Evolutionary conservation across 2,888 invertebrate species (phyloP), one percentile per base, ranked within the genome.

Genomic region (Spisula subtruncata): DNA sequence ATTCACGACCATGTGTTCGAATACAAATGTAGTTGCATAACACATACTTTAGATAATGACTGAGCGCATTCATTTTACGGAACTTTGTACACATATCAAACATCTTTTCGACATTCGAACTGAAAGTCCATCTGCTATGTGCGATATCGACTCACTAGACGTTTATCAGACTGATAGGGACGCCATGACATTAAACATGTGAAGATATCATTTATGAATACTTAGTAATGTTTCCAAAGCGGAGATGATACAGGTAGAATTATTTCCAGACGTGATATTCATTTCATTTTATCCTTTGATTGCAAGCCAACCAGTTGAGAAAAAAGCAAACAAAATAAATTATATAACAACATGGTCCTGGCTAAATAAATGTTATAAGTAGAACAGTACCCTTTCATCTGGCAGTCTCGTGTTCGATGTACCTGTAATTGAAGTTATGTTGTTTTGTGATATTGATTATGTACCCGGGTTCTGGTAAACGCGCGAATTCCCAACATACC

Each of bases 131-230:
- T 35, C 75, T 75, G 75, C 18, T 32, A 25, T 75, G 35, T 75
- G 4, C 18, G 75, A 35, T 75, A 75, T 75, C 75, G 25, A 75
- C 35, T 75, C 29, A 10, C 32, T 16, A 75, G 35, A 35, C 75
- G 35, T 75, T 35, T 75, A 35, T 75, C 35, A 32, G 1, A 0
- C 32, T 18, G 66, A 83, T 83, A 66, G 35, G 6, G 14, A 83
- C 71, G n/a, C 83, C 46, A 66, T 46, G 66, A 66, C 48, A 35
- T 83, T 83, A 32, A 83, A 83, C 83, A 83, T 66, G 25, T 71
- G 83, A 25, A 66, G 16, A 41, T n/a, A 66, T 35, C 35, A 83
- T 56, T 82, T 54, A 32, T 20, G 35, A 60, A 83, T 83, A 60
- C 46, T 83, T 83, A 46, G 66, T 66, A 71, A 66, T 66, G 41